phyloP scores from a whole-genome alignment of 2,797 vertebrate species.

The Danio aesculapii region DNA sequence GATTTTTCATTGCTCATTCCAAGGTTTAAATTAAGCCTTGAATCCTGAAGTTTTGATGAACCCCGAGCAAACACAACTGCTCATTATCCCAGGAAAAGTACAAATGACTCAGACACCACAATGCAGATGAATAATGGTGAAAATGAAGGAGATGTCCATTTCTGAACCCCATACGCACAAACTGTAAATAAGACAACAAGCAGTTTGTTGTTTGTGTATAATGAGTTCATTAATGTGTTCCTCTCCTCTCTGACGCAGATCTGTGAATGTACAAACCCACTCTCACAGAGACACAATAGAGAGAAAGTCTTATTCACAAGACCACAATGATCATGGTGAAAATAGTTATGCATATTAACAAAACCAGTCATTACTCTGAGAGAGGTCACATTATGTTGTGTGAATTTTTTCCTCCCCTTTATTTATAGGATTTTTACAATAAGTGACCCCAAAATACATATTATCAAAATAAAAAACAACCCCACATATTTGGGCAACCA shows the following conservation, averaged over 20 bases:
- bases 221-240: conserved; percentile 11
- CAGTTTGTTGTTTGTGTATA: conserved; percentile 24
- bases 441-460: too few species aligned
- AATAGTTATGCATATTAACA: conserved; percentile 18
- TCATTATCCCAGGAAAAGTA: not conserved
- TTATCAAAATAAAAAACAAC: too few species aligned
- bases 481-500: too few species aligned
- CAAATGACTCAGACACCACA: not conserved
- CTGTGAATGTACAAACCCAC: conserved; percentile 17
- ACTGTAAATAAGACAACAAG: conserved; percentile 18
- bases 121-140: conserved; percentile 8
- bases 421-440: too few species aligned
- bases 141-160: not conserved
- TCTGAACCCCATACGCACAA: not conserved
- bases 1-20: too few species aligned
- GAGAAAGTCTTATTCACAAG: not conserved
- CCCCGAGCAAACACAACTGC: not conserved
- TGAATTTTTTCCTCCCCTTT: too few species aligned
- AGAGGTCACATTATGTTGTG: not conserved
- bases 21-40: not conserved
- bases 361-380: not conserved
- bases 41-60: not conserved
- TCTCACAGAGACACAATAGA: not conserved
- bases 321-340: not conserved
- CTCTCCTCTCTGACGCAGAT: conserved; percentile 24